These are phyloP conservation scores for Cydia amplana DNA, from an alignment of 1,140 invertebrate genomes.

Conservation along the genomic window DNA sequence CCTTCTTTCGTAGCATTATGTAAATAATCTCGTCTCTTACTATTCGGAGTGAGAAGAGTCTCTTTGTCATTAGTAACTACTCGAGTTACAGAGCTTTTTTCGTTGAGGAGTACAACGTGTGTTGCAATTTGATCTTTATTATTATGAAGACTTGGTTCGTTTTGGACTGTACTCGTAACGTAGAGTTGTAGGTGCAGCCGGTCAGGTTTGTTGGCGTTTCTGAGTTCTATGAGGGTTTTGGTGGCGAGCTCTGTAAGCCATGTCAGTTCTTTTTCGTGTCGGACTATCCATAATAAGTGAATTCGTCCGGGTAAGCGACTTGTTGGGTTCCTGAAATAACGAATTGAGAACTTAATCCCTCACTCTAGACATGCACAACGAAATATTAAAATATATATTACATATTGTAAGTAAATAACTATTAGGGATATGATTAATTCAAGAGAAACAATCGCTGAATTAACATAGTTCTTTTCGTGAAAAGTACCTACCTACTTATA, in stretches of 20 bases:
- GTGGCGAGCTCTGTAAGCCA: constrained; percentile 64
- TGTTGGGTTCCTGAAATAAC: constrained; percentile 59
- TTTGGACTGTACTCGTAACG: constrained; percentile 54
- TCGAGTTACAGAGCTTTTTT: constrained; percentile 55
- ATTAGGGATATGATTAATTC: too few relatives aligned
- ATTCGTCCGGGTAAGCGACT: constrained; percentile 58
- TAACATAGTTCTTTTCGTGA: too few relatives aligned
- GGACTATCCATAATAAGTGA: constrained; percentile 70
- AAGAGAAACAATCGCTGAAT: too few relatives aligned
- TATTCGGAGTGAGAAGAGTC: constrained; percentile 58
- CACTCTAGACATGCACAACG: too few relatives aligned
- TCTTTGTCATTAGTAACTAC: constrained; percentile 54
- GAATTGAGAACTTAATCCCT: background rate
- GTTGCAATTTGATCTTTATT: constrained; percentile 42
- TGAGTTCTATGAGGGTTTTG: constrained; percentile 55
- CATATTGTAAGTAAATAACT: too few relatives aligned
- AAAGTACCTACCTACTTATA: too few relatives aligned
- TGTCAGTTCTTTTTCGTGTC: constrained; percentile 60
- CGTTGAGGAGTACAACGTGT: constrained; percentile 59
- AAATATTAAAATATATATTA: too few relatives aligned
- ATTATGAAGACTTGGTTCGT: constrained; percentile 39
- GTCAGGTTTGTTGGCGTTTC: constrained; percentile 67
- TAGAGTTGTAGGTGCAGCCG: constrained; percentile 69
- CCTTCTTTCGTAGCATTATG: constrained; percentile 36
- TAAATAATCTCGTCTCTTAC: constrained; percentile 47